A percentile compares a stretch with the other conserved stretches of the same genome.
Evolutionary conservation across 2,888 invertebrate species (phyloP).

Genomic region (Flabesymbios commensalis): DNA sequence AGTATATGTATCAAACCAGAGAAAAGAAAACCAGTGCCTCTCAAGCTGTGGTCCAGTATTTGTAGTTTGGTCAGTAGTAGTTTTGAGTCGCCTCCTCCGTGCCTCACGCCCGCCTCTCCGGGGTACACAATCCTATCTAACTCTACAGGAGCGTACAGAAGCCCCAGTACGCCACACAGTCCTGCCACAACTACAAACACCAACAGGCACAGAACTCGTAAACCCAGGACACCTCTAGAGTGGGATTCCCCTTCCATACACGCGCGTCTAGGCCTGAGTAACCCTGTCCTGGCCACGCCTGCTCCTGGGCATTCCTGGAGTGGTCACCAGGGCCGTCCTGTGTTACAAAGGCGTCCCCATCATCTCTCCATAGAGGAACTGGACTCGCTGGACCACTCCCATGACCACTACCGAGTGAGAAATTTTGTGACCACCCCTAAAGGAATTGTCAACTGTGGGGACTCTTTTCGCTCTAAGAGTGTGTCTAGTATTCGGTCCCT

Average conservation of each 20-base stretch:
- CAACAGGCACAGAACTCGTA: constrained; percentile 2
- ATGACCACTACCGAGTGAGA: constrained; percentile 71
- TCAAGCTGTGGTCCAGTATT: constrained; percentile 18
- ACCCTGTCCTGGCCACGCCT: too few species aligned
- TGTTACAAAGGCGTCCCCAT: neutral
- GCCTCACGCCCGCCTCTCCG: constrained; percentile 4
- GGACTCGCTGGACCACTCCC: constrained; percentile 4
- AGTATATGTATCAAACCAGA: neutral
- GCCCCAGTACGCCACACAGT: constrained; percentile 25
- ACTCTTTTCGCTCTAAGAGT: constrained; percentile 80
- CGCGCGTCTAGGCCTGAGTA: neutral
- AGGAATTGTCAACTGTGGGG: constrained; percentile 90
- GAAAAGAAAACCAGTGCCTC: neutral
- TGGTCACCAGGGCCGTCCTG: neutral
- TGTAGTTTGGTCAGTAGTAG: constrained; percentile 16
- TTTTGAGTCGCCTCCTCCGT: constrained; percentile 5
- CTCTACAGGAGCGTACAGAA: neutral
- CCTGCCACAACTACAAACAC: constrained; percentile 17
- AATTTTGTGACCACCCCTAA: constrained; percentile 89
- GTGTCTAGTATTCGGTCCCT: constrained; percentile 62
- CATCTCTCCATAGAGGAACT: neutral
- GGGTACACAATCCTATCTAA: neutral
- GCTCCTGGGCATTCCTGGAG: neutral
- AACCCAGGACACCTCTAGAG: neutral
- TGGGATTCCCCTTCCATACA: neutral